Evolutionary conservation across 2,113 vertebrate species (phyloP), one percentile per base, ranked within the genome.

Genomic region (Tragelaphus strepsiceros): DNA sequence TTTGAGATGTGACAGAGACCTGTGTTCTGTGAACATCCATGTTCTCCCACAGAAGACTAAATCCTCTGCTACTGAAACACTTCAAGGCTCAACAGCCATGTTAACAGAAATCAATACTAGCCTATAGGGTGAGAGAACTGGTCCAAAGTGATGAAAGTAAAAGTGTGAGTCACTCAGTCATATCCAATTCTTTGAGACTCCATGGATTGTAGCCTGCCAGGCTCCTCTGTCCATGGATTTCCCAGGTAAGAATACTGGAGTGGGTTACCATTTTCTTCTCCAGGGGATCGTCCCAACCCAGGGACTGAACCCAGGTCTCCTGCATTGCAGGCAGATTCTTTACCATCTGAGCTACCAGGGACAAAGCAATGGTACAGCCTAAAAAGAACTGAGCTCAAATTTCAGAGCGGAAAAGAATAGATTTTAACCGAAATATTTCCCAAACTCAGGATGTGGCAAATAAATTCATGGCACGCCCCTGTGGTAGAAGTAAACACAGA

Each of bases 391-490:
- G 56, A 96, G 28, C 21, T 91, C 67, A 94, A 94, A 93, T 81
- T 94, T 96, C 56, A 97, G 24, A 86, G 32, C 10, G 85, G 87
- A 77, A 88, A 96, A 51, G 11, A 43, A 91, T 1, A 54, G 54
- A 91, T 93, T 93, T 86, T 89, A 96, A 77, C 64, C 53, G 35
- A 87, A 90, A 39, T 82, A 94, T 77, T 88, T 88, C 51, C 62
- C 5, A 78, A 87, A 87, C 51, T 53, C 6, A 90, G 43, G 11
- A 24, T 78, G 2, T 35, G 67, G 22, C 51, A 80, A 86, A 82
- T 92, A 93, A 97, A 64, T 39, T 46, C 28, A 30, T 10, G 16
- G 43, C 13, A 59, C 13, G 7, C 43, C 90, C 90, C 13, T 78
- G 24, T n/a, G 56, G 54, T 13, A 85, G 61, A 58, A 59, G 59